These are phyloP conservation scores for Agonopterix alstromeriana DNA, from an alignment of 2,888 invertebrate genomes.

Conservation along the genomic window DNA sequence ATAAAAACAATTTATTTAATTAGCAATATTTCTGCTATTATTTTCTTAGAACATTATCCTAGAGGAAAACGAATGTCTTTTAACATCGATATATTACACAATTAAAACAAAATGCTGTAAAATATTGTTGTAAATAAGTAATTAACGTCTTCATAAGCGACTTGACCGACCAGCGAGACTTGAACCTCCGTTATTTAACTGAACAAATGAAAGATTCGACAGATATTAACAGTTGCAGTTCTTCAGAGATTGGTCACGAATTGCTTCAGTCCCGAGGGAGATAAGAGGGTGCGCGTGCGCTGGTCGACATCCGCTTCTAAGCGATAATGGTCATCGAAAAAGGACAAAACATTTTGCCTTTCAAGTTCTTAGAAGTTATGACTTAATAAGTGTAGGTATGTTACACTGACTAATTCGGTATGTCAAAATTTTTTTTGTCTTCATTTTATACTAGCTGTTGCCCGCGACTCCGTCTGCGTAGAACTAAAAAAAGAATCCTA, in stretches of 20 bases:
- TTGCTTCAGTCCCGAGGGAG: slow-evolving; percentile 32
- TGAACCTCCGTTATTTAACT: slow-evolving; percentile 32
- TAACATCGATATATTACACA: too few species aligned
- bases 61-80: too few species aligned
- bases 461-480: too few species aligned
- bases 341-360: slow-evolving; percentile 26
- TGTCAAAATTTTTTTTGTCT: too few species aligned
- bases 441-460: too few species aligned
- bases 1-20: too few species aligned
- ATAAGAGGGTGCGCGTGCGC: slow-evolving; percentile 52
- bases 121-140: slow-evolving; percentile 2
- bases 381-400: not conserved
- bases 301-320: slow-evolving; percentile 37
- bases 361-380: not conserved
- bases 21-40: too few species aligned
- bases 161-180: slow-evolving; percentile 24
- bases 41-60: too few species aligned
- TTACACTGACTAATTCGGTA: not conserved
- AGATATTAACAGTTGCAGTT: slow-evolving; percentile 30
- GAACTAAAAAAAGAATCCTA: too few species aligned
- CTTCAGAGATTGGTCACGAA: slow-evolving; percentile 37
- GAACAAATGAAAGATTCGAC: slow-evolving; percentile 34
- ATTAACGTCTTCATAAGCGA: slow-evolving; percentile 12
- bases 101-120: too few species aligned
- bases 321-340: slow-evolving; percentile 35